A percentile compares a stretch with the other conserved stretches of the same genome.
phyloP scores from a whole-genome alignment of 2,797 vertebrate genomes.

The Stomatorhinus walkeri region DNA sequence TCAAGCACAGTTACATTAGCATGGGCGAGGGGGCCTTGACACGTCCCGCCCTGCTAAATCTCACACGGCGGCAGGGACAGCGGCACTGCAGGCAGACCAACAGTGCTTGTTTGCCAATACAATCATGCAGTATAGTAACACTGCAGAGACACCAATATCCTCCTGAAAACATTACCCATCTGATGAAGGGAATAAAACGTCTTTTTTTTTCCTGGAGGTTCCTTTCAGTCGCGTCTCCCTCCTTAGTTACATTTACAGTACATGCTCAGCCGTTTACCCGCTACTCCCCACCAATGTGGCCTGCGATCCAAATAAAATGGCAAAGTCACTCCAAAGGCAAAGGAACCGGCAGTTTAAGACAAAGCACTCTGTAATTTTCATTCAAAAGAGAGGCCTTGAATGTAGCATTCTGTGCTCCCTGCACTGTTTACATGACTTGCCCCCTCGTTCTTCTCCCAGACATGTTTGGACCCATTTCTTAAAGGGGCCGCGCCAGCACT shows the following conservation, averaged over 20 bases:
- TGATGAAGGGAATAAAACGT: neutral
- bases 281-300: neutral
- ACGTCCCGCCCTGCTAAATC: slow-evolving; percentile 9
- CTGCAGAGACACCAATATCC: neutral
- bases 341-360: neutral
- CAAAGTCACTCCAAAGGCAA: neutral
- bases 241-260: neutral
- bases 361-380: slow-evolving; percentile 8
- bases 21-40: neutral
- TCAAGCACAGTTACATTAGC: slow-evolving; percentile 24
- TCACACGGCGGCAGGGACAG: slow-evolving; percentile 14
- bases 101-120: neutral
- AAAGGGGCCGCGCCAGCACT: neutral
- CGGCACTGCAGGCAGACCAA: neutral
- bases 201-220: neutral
- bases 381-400: neutral
- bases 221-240: neutral
- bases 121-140: neutral
- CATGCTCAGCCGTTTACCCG: neutral
- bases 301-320: neutral
- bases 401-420: neutral
- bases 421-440: neutral
- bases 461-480: slow-evolving; percentile 13
- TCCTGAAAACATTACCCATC: neutral
- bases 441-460: neutral